Evolutionary conservation across 2,797 vertebrate genomes (phyloP), one percentile per base, ranked within the genome.

Genomic region (Falco novaeseelandiae): DNA sequence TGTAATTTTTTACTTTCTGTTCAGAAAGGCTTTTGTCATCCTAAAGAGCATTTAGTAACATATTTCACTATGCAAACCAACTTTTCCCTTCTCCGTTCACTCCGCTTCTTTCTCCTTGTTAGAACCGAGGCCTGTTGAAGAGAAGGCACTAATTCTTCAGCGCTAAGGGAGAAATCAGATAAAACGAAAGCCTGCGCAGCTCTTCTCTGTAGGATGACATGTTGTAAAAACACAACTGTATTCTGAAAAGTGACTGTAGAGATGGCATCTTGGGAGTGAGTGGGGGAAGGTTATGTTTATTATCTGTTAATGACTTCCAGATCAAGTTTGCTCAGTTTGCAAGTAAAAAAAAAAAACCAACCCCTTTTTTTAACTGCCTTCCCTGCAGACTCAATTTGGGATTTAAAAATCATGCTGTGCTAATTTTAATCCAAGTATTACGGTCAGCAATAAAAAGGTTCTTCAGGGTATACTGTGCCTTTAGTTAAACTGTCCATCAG

Each of bases 281-380:
- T 77, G 86, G 92, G 91, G 96, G 93, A 92, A 96, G 96, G 91
- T 90, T 92, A 96, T 93, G 92, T 97, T 97, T 97, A 97, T 97
- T 96, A 97, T 97, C 96, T 97, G 95, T 90, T 97, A 97, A 97
- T 96, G 83, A 97, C 78, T 97, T 97, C 97, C 96, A 97, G 96
- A 97, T 94, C 71, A 83, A 93, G 86, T 93, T 92, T 96, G 81
- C 89, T 95, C 89, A 67, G 95, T 93, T 91, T 94, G 78, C 22
- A 87, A 94, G 78, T 78, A 34, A 84, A 74, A 54, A 54, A 62
- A n/a, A 51, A 54, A 54, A 62, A n/a, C 1, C 67, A 78, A 38
- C 32, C 34, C 51, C 69, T 89, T 95, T 93, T 89, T 11, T 44
- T 44, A 42, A 92, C 89, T 89, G 92, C 87, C 76, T 95, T 90